Evolutionary conservation across 2,113 vertebrate genomes (phyloP).

Genomic region (Scolopax mira): DNA sequence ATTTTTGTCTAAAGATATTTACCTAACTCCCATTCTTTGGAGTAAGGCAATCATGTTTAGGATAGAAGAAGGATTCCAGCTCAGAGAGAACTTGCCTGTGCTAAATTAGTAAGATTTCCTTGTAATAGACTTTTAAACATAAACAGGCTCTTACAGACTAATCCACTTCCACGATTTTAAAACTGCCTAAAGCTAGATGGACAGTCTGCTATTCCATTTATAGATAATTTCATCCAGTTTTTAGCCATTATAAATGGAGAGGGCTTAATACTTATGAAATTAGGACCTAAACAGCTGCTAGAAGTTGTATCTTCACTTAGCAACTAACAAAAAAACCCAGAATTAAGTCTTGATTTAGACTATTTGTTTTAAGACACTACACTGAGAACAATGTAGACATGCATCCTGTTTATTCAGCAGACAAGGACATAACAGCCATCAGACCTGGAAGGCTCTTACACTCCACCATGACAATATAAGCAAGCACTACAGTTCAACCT

Average conservation of each 20-base stretch:
- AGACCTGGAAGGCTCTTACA: not conserved
- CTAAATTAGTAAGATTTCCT: not conserved
- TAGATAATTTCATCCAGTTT: not conserved
- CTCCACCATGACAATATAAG: not conserved
- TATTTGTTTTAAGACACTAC: slow-evolving; percentile 2
- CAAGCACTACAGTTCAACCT: not conserved
- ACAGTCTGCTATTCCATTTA: not conserved
- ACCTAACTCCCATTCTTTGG: not conserved
- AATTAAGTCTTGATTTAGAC: not conserved
- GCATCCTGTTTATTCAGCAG: slow-evolving; percentile 49
- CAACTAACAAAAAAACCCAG: not conserved
- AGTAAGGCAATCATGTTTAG: not conserved
- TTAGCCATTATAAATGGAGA: not conserved
- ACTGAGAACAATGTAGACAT: slow-evolving; percentile 23
- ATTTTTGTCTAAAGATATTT: not conserved
- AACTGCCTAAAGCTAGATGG: slow-evolving; percentile 4
- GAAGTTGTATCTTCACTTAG: not conserved
- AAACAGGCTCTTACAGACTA: slow-evolving; percentile 14
- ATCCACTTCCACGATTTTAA: slow-evolving; percentile 5
- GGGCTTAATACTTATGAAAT: not conserved
- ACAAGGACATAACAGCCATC: not conserved
- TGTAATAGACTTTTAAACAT: not conserved
- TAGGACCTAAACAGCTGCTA: not conserved
- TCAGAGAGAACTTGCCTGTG: not conserved
- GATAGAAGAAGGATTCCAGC: not conserved